Base-by-base conservation (phyloP, 2,797 vertebrate species). In the Anguilla megastoma region DNA sequence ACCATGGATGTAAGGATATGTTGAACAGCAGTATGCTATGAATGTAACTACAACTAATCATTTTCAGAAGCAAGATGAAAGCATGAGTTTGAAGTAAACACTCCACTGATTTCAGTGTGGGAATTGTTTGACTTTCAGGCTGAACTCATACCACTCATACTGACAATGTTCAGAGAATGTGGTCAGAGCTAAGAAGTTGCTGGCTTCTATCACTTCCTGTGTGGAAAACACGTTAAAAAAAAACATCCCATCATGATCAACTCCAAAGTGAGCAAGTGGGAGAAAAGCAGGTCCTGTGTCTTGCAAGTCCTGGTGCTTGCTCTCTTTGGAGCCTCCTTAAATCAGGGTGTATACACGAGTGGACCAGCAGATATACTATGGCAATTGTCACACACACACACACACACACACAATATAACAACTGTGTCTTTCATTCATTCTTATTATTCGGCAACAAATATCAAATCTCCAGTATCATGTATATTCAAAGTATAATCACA, bases 341-440 rank as follows among this genome's bases (percentile, higher is more conserved):
- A 18, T 4, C 21, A 45, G 41, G 12, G 41, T 82, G 41, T 82
- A 14, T 24, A 24, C 8, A 8, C 45, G 21, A n/a, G 5, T 21
- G 45, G 45, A n/a, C 45, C 48, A 88, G 27, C 85, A 84, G 54
- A 86, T 90, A 21, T 84, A 36, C 36, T 91, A 90, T 63, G 90
- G 33, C 33, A 91, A 89, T 89, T 91, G 91, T 79, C 80, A 41
- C 10, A 79, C 4, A 52, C 50, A 52, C 50, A 52, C 50, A 52
- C 50, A 52, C 50, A 36, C 71, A 33, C 27, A 76, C 66, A 69
- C 66, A 60, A 45, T 45, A 45, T 45, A 45, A 45, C 41, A 45
- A 45, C 41, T 45, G 8, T 56, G 16, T 0, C 60, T 21, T 21
- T 21, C 16, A 63, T 16, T 63, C 9, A 27, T 3, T 12, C 27